Base-by-base conservation (phyloP, 2,113 vertebrate species). In the Chloebia gouldiae region DNA sequence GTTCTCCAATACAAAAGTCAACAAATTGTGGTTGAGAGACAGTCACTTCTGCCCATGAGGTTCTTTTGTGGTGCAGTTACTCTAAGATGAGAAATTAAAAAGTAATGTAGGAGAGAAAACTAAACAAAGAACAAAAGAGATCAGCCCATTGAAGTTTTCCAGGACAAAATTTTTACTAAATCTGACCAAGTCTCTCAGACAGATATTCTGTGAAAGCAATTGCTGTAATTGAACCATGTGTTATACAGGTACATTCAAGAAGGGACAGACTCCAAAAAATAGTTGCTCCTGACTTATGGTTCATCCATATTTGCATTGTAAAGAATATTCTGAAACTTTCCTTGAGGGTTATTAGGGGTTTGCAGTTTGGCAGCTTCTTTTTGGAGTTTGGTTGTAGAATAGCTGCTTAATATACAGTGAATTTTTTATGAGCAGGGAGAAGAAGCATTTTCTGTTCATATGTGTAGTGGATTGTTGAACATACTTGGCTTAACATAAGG, bases 401-500 rank as follows among this genome's bases (percentile, higher is more conserved):
- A 47, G 25, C 56, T 88, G 70, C 50, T 87, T 82, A 90, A 77
- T 82, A 80, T 49, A 28, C 25, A 64, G 47, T 50, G n/a, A 40
- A 35, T 81, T 79, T 81, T 89, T 86, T 42, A 88, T 71, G 75
- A 78, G 24, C 19, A 30, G 31, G 61, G 39, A 77, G 39, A 45
- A 80, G 57, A 72, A 81, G 24, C 60, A 59, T 77, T 96, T 92
- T 90, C 44, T 88, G 69, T 92, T 94, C 16, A 3, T 95, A 66
- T 91, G 37, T 68, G 33, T 61, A 56, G 28, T 82, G 77, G 42
- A 25, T 93, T 6, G 4, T 72, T 89, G 91, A 78, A 80, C n/a
- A 21, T 65, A 44, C 90, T 92, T 86, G 69, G 88, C 91, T 90
- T 86, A 90, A 28, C 44, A 64, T 81, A 95, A 92, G 91, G 68